A percentile compares a stretch with the other conserved stretches of the same genome.
phyloP scores from a whole-genome alignment of 2,113 vertebrate species.

The Pachypanchax playfairii region DNA sequence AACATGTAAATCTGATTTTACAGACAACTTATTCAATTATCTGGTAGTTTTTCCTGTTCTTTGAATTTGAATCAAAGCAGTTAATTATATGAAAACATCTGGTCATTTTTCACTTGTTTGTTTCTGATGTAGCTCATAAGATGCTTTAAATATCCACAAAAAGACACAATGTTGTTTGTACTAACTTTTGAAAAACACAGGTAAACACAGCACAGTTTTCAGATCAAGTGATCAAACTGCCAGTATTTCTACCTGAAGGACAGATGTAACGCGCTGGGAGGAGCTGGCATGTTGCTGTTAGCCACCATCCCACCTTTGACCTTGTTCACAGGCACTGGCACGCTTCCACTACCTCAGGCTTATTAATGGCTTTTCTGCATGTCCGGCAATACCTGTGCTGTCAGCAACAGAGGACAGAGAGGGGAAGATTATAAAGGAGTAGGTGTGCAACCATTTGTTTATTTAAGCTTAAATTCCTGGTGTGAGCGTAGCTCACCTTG shows the following conservation, averaged over 20 bases:
- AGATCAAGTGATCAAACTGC: slow-evolving; percentile 1
- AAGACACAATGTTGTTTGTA: too few species aligned
- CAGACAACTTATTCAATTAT: too few species aligned
- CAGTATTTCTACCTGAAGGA: slow-evolving; percentile 23
- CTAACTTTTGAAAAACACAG: too few species aligned
- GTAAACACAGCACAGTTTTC: background rate
- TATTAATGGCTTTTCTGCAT: slow-evolving; percentile 69
- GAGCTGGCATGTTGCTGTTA: slow-evolving; percentile 35
- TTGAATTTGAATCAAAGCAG: too few species aligned
- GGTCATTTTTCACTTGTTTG: too few species aligned
- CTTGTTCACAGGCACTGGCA: slow-evolving; percentile 28
- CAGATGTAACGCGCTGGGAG: slow-evolving; percentile 26
- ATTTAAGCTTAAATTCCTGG: slow-evolving; percentile 11
- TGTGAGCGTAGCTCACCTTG: slow-evolving; percentile 18
- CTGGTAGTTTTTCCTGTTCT: too few species aligned
- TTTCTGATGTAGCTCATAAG: too few species aligned
- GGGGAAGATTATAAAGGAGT: slow-evolving; percentile 21
- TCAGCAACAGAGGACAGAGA: slow-evolving; percentile 42
- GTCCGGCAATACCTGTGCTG: slow-evolving; percentile 39
- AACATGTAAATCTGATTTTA: too few species aligned
- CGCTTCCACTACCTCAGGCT: slow-evolving; percentile 18
- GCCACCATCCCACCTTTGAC: slow-evolving; percentile 57
- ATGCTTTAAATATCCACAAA: background rate
- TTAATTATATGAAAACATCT: too few species aligned
- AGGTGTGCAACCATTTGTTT: slow-evolving; percentile 3